phyloP scores from a whole-genome alignment of 2,113 vertebrate genomes.

The Emydocephalus ijimae region DNA sequence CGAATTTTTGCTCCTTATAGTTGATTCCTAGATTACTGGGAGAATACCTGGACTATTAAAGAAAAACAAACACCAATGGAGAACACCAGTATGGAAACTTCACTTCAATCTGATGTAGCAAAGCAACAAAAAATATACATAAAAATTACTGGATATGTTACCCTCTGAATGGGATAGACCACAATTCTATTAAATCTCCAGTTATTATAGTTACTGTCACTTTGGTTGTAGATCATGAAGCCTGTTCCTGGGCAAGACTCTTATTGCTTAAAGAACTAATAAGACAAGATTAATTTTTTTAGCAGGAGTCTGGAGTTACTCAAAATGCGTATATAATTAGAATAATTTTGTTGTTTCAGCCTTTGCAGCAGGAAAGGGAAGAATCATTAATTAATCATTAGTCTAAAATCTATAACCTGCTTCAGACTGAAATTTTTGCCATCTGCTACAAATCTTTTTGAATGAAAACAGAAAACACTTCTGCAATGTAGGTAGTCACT shows the following conservation, averaged over 20 bases:
- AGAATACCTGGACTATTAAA: background rate
- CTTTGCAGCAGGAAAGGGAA: background rate
- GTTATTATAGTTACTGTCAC: background rate
- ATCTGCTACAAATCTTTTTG: constrained; percentile 48
- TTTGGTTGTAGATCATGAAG: background rate
- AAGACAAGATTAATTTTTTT: background rate
- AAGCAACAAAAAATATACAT: background rate
- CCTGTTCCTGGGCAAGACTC: background rate
- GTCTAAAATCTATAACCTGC: constrained; percentile 38
- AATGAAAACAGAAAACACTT: constrained; percentile 34
- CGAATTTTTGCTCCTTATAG: background rate
- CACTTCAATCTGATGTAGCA: background rate
- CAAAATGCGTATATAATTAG: constrained; percentile 13
- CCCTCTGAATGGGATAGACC: background rate
- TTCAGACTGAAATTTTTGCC: constrained; percentile 44
- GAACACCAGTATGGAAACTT: background rate
- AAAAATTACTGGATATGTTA: background rate
- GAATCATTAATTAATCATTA: constrained; percentile 54
- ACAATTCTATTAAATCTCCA: background rate
- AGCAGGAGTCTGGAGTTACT: background rate
- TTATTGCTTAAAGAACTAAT: background rate
- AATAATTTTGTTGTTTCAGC: background rate
- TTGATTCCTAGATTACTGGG: background rate
- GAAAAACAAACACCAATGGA: background rate
- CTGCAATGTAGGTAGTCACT: background rate